Percentiles rank a stretch among this genome's conserved stretches.
phyloP scores from a whole-genome alignment of 2,888 invertebrate species.

The Drosophila putrida region DNA sequence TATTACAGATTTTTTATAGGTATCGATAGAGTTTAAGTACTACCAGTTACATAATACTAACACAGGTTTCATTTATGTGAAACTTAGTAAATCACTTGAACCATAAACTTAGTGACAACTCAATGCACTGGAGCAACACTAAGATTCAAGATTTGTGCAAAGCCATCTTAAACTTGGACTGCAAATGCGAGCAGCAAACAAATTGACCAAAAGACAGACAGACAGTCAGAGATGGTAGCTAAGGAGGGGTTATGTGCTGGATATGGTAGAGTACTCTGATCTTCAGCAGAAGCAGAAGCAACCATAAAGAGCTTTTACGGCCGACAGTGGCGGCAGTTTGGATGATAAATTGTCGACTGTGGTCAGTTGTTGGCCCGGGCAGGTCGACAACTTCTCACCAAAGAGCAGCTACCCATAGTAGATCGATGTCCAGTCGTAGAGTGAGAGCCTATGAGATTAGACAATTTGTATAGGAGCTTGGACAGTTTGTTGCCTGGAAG shows the following conservation, averaged over 20 bases:
- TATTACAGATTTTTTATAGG: too few relatives aligned
- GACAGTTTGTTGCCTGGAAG: constrained; percentile 65
- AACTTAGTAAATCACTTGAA: constrained; percentile 33
- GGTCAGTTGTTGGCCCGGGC: constrained; percentile 52
- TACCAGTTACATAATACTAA: neutral
- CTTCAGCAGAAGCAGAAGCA: constrained; percentile 66
- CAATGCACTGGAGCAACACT: constrained; percentile 21
- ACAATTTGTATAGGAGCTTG: constrained; percentile 73
- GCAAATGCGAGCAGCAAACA: constrained; percentile 25
- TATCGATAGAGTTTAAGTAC: neutral
- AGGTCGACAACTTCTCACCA: constrained; percentile 68
- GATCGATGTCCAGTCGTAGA: constrained; percentile 49
- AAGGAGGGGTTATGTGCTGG: neutral
- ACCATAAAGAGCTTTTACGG: constrained; percentile 73
- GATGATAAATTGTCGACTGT: constrained; percentile 79
- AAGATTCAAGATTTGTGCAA: constrained; percentile 18
- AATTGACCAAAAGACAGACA: constrained; percentile 27
- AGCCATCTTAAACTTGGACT: neutral
- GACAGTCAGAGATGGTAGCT: neutral
- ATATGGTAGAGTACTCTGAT: constrained; percentile 15
- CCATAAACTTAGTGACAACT: constrained; percentile 36
- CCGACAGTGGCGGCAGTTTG: constrained; percentile 59
- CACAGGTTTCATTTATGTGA: neutral
- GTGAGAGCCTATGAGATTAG: constrained; percentile 62
- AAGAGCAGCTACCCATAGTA: constrained; percentile 65